Evolutionary conservation across 2,113 vertebrate species (phyloP), one percentile per base, ranked within the genome.

Genomic region (Misgurnus mizolepis): DNA sequence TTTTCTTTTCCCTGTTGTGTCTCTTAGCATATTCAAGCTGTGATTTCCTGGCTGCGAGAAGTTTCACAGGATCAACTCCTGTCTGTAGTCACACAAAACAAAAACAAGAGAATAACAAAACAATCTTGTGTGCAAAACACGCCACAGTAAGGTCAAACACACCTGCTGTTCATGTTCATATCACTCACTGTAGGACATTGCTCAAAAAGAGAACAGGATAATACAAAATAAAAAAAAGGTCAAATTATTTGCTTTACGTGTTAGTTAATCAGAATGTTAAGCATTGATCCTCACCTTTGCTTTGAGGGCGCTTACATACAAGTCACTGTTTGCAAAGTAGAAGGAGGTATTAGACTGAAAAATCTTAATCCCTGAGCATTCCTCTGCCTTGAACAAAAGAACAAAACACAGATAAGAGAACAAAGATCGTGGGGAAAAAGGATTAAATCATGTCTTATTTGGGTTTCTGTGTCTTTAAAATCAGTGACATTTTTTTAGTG

Each of bases 311-410:
- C 12, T 95, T 81, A 93, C 88, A 64, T 98, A 99, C 9, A 95
- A 91, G 50, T 99, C 97, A 10, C 95, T 95, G 89, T 99, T 99
- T 58, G 96, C 98, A 90, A 99, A 99, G 93, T 99, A 99, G 88
- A 99, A 93, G 0, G 98, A 94, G 3, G 95, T 86, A 88, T 96
- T 98, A 86, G 93, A 96, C 86, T 96, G 95, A 91, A 99, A 99
- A 93, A 99, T 96, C 93, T 98, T 99, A 86, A 99, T 95, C 86
- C 96, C 96, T 70, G 95, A 90, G 78, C 88, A 90, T 91, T 99
- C 96, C 55, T 76, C 80, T 1, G 84, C 91, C 92, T 94, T 86
- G 71, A 85, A 85, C 41, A 49, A 73, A 18, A 68, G 41, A 11
- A 76, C 4, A 88, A 87, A 55, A 72, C 56, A 72, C 61, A 62